Percentiles rank a stretch among this genome's conserved stretches.
phyloP scores from a whole-genome alignment of 1,140 invertebrate species.

The Calephelis virginiensis region DNA sequence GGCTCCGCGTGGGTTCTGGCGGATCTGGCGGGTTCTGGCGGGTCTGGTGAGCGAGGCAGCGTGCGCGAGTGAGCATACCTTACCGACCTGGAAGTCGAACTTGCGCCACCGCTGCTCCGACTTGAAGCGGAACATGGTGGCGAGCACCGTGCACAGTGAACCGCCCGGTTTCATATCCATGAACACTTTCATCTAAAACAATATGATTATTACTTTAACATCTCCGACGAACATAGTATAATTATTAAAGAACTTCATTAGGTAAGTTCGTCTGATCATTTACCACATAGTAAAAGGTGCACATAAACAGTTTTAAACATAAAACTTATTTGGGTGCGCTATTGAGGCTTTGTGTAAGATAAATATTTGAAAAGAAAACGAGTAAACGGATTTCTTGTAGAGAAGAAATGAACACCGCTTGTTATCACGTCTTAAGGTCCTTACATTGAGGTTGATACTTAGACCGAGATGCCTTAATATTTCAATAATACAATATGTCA shows the following conservation, averaged over 20 bases:
- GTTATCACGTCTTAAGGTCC: too few species aligned
- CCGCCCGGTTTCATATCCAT: conserved; percentile 97
- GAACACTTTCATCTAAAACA: conserved; percentile 91
- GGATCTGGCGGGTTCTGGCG: conserved; percentile 28
- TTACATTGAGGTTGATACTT: too few species aligned
- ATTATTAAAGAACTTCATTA: not conserved
- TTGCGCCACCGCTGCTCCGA: conserved; percentile 96
- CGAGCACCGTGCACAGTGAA: conserved; percentile 94
- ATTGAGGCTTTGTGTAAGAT: too few species aligned
- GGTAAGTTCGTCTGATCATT: too few species aligned
- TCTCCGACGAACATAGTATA: not conserved
- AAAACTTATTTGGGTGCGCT: too few species aligned
- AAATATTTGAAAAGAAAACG: too few species aligned
- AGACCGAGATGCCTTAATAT: too few species aligned
- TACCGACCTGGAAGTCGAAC: conserved; percentile 93
- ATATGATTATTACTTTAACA: conserved; percentile 15
- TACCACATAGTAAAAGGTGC: too few species aligned
- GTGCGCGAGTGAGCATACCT: conserved; percentile 79
- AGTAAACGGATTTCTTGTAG: too few species aligned
- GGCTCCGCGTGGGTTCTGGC: conserved; percentile 28
- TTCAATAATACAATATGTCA: too few species aligned
- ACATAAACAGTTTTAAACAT: too few species aligned
- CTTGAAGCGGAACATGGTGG: conserved; percentile 96
- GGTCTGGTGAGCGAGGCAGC: conserved; percentile 36
- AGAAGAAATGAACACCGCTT: too few species aligned